Percentiles rank a stretch among this genome's conserved stretches.
These are phyloP conservation scores for Tipula confusa DNA, from an alignment of 2,888 invertebrate species.

Conservation along the genomic window DNA sequence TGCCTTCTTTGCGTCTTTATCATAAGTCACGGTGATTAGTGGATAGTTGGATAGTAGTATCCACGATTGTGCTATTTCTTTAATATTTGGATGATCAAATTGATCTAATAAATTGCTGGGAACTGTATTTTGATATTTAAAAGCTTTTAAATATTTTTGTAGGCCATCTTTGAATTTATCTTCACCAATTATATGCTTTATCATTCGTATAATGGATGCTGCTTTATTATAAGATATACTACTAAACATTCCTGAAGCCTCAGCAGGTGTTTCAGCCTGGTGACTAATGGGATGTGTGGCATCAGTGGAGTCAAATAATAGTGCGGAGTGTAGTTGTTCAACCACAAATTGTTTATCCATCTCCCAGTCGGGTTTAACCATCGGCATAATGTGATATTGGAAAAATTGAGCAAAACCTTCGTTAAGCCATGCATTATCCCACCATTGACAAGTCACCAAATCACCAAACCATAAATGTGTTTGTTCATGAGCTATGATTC, in stretches of 20 bases:
- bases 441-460: slow-evolving; percentile 64
- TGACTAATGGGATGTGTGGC: slow-evolving; percentile 58
- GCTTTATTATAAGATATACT: slow-evolving; percentile 67
- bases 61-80: slow-evolving; percentile 49
- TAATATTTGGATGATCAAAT: slow-evolving; percentile 44
- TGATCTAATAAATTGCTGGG: slow-evolving; percentile 52
- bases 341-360: slow-evolving; percentile 65
- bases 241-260: slow-evolving; percentile 61
- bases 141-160: slow-evolving; percentile 52
- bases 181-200: slow-evolving; percentile 58
- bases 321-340: slow-evolving; percentile 62
- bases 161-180: slow-evolving; percentile 55
- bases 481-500: slow-evolving; percentile 57
- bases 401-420: slow-evolving; percentile 70
- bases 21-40: slow-evolving; percentile 51
- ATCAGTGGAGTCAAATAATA: slow-evolving; percentile 56
- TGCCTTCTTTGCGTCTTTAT: neutral
- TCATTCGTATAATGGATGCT: slow-evolving; percentile 63
- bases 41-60: slow-evolving; percentile 59
- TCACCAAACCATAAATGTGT: slow-evolving; percentile 80
- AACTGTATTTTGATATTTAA: slow-evolving; percentile 46
- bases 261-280: slow-evolving; percentile 54
- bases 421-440: slow-evolving; percentile 69
- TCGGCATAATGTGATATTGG: slow-evolving; percentile 52
- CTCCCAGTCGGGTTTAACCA: slow-evolving; percentile 55